Percentiles rank a stretch among this genome's conserved stretches.
Conservation (phyloP, 2,113 vertebrate genomes). For the Geococcyx californianus region DNA sequence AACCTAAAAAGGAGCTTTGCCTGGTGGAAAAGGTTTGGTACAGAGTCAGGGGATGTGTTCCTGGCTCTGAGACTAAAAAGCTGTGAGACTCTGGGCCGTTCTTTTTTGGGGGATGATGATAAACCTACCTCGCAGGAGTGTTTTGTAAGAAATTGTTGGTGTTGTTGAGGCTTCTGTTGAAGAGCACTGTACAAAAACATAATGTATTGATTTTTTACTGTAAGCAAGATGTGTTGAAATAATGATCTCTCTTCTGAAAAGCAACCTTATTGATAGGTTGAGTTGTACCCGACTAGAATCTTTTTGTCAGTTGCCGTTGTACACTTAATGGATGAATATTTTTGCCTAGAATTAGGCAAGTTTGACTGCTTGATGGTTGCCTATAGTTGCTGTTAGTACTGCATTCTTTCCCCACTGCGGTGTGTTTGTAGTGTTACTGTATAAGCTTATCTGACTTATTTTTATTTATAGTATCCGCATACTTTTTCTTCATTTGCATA, state of each 20-base stretch:
- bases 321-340: not conserved
- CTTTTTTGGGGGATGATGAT: not conserved
- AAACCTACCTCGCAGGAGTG: conserved; percentile 41
- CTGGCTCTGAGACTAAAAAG: not conserved
- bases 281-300: not conserved
- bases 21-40: not conserved
- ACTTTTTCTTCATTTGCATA: not conserved
- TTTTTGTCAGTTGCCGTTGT: not conserved
- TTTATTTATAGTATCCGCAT: not conserved
- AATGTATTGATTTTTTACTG: conserved; percentile 24
- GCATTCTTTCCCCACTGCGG: not conserved
- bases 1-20: not conserved
- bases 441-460: not conserved
- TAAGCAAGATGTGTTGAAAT: not conserved
- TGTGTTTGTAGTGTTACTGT: not conserved
- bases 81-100: not conserved
- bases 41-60: not conserved
- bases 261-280: not conserved
- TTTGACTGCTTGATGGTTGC: not conserved
- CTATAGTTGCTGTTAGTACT: not conserved
- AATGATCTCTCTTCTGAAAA: not conserved
- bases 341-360: not conserved
- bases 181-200: not conserved
- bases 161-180: not conserved
- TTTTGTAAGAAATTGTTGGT: not conserved